Evolutionary conservation across 2,113 vertebrate species (phyloP), one percentile per base, ranked within the genome.

Genomic region (Taxidea taxus): DNA sequence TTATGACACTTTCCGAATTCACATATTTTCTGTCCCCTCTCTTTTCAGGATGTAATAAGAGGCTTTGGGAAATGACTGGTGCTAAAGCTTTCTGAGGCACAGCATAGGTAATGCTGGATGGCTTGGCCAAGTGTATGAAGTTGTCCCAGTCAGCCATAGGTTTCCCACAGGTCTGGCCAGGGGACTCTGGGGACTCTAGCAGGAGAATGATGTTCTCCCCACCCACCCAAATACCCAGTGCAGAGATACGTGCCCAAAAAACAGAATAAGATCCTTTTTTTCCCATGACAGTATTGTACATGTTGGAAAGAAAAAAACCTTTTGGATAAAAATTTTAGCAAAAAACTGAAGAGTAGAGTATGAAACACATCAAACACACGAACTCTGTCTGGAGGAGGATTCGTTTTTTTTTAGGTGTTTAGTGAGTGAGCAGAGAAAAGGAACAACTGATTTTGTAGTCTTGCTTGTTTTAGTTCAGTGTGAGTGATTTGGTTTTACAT

Each of bases 401-500:
- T 58, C 15, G 1, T 87, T 77, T 2, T 3, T 62, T 87, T 95
- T 39, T 87, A 47, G 90, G 8, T 95, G 18, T 64, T 96, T 87
- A 88, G 13, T 81, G 39, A 91, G 44, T 39, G 34, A 42, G 11
- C 78, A 92, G 74, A 47, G 78, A 87, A 80, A 95, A 92, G 84
- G 49, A 75, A 37, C 15, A 81, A 70, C 16, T 83, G 64, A 31
- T 64, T 66, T 66, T 78, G n/a, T 84, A 29, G 15, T 39, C 91
- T 95, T 96, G 23, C 23, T 92, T 89, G 31, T 96, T 95, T 92
- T 85, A 47, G n/a, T 96, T 95, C 14, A 77, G 7, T 39, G 37
- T 51, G 7, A 77, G 74, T 66, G 80, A 44, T 87, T 64, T 96
- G 31, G 0, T 90, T 16, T 97, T 95, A 47, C 3, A 84, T 31